Evolutionary conservation across 2,113 vertebrate species (phyloP), one percentile per base, ranked within the genome.

Genomic region (Rana temporaria): DNA sequence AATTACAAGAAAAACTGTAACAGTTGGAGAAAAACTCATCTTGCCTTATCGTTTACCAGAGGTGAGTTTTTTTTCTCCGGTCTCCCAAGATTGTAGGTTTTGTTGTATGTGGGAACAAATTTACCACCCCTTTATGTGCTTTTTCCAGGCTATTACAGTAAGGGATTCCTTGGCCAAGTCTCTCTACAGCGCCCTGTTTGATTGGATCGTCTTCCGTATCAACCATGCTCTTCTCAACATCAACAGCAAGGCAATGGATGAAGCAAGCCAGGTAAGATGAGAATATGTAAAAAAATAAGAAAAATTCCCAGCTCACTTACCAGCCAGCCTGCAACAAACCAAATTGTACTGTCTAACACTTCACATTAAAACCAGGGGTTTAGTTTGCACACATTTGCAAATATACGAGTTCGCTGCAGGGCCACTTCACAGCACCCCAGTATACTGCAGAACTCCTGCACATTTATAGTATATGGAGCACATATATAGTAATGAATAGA

Each of bases 121-220:
- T 30, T 30, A 34, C 0, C 70, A 24, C 64, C 14, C 3, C 1
- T 80, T 68, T 72, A 72, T 38, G 17, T 56, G 12, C 1, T 82
- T 12, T 12, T 62, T 62, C 15, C 75, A 91, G 2, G 98, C 98
- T 16, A 92, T 96, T 64, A 99, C 97, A 0, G 98, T 99, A 70
- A 90, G 98, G 26, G 97, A 99, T 90, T 99, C 98, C 48, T 98
- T 99, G 97, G 95, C 98, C 0, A 99, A 99, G 86, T 99, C 98
- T 0, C 85, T 99, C 70, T 99, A 99, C 90, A 96, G 96, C 0
- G 96, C 98, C 74, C 94, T 99, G 65, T 99, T 99, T 20, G 98
- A 99, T 91, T 99, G 98, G 98, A 99, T 99, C 4, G 98, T 99
- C 87, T 99, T 99, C 93, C 93, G 98, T 84, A 99, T 99, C 91